phyloP scores from a whole-genome alignment of 2,797 vertebrate genomes.

The Rallus crepitans region DNA sequence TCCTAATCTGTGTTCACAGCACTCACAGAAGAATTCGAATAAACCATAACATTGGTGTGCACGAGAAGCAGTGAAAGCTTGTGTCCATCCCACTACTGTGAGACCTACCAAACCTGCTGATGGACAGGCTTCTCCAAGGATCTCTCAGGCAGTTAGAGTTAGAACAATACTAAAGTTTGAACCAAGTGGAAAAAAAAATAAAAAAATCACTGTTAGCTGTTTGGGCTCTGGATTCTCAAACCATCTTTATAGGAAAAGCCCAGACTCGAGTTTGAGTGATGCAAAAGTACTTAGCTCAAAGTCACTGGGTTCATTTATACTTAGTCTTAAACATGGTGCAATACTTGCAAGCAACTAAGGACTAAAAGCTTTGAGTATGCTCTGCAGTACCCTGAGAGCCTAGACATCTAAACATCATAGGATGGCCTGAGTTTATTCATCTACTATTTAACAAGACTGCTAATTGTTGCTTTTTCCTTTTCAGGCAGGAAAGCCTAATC shows the following conservation, averaged over 20 bases:
- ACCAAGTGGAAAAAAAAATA: not conserved
- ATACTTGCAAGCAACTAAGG: not conserved
- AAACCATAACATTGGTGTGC: not conserved
- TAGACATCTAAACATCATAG: accelerated
- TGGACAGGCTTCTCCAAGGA: not conserved
- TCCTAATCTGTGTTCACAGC: not conserved
- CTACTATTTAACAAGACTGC: not conserved
- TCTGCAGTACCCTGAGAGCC: not conserved
- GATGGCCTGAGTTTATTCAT: not conserved
- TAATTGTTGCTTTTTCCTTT: not conserved
- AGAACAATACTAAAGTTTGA: conserved; percentile 15
- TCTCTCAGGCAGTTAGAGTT: not conserved
- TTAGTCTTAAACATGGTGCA: not conserved
- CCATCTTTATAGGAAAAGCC: not conserved
- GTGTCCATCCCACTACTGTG: not conserved
- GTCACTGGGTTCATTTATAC: not conserved
- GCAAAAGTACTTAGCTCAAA: not conserved
- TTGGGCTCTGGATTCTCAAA: not conserved
- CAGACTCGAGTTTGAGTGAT: not conserved
- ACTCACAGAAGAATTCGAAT: not conserved
- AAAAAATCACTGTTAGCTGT: not conserved
- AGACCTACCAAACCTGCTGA: not conserved
- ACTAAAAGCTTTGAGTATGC: not conserved
- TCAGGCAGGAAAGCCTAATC: not conserved
- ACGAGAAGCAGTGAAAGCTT: not conserved